Conservation (phyloP, 2,113 vertebrate genomes). For the Todiramphus saurophagus region DNA sequence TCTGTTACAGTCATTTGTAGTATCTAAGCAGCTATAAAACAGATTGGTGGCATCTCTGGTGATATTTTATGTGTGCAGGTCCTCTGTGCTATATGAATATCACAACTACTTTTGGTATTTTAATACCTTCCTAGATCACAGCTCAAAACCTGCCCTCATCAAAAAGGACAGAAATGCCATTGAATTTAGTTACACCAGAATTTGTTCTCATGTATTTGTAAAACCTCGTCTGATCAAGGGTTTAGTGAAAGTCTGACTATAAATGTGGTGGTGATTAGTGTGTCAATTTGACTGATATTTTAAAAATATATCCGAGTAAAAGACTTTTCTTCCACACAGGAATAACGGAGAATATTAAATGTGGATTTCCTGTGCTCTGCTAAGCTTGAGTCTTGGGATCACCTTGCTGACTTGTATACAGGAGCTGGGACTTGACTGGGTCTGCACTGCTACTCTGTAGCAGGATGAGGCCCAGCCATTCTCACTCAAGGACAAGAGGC, state of each 20-base stretch:
- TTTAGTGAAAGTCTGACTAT: background rate
- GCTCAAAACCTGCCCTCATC: background rate
- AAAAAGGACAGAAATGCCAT: background rate
- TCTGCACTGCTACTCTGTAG: background rate
- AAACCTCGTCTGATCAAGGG: background rate
- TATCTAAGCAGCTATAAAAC: constrained; percentile 25
- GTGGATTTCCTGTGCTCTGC: background rate
- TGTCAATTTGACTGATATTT: background rate
- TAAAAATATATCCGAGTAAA: background rate
- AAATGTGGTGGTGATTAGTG: background rate
- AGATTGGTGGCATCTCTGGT: constrained; percentile 8
- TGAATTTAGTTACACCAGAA: background rate
- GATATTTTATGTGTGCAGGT: background rate
- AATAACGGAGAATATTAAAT: background rate
- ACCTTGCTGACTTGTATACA: background rate
- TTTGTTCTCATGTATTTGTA: background rate
- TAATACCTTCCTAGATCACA: background rate
- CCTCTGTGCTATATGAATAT: background rate
- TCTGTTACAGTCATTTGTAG: background rate
- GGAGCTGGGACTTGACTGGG: background rate
- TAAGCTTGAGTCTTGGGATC: background rate
- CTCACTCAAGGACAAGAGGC: background rate
- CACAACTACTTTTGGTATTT: background rate
- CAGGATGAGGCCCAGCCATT: background rate
- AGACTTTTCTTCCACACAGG: background rate